Conservation (phyloP, 2,888 invertebrate species). For the Hemicrepidius hirtus region DNA sequence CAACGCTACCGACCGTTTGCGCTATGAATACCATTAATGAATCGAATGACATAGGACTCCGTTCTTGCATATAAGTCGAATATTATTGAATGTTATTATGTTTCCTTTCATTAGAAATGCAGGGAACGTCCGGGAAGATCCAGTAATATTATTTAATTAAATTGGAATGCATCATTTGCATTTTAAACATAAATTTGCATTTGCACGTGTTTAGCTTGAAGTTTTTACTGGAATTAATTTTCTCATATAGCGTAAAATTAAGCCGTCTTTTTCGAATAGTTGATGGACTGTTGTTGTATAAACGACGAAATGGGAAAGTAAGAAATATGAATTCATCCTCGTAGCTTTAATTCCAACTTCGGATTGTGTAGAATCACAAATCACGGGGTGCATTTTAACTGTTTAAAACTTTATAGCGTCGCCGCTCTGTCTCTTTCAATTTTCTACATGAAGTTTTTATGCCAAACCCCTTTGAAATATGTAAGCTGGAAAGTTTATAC, state of each 20-base stretch:
- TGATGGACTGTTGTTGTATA: neutral
- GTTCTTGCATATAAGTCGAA: neutral
- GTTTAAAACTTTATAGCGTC: constrained; percentile 6
- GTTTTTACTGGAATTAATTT: neutral
- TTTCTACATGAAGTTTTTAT: neutral
- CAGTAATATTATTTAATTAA: neutral
- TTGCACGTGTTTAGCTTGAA: neutral
- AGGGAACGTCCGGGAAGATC: neutral
- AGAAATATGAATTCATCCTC: neutral
- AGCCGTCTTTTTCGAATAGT: neutral
- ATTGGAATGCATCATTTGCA: constrained; percentile 3
- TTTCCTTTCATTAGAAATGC: constrained; percentile 7
- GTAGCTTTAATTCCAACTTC: neutral
- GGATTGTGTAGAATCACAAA: too few species aligned
- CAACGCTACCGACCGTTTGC: neutral
- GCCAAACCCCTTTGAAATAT: neutral
- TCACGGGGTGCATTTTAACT: neutral
- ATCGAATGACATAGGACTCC: neutral
- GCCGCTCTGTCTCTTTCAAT: neutral
- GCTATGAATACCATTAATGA: neutral
- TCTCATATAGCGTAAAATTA: neutral
- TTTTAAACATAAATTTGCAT: constrained; percentile 7
- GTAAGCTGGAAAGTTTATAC: neutral
- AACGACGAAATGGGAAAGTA: neutral
- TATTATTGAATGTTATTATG: neutral